These are phyloP conservation scores for Leptinotarsa juncta DNA, from an alignment of 2,888 invertebrate genomes.

Conservation along the genomic window DNA sequence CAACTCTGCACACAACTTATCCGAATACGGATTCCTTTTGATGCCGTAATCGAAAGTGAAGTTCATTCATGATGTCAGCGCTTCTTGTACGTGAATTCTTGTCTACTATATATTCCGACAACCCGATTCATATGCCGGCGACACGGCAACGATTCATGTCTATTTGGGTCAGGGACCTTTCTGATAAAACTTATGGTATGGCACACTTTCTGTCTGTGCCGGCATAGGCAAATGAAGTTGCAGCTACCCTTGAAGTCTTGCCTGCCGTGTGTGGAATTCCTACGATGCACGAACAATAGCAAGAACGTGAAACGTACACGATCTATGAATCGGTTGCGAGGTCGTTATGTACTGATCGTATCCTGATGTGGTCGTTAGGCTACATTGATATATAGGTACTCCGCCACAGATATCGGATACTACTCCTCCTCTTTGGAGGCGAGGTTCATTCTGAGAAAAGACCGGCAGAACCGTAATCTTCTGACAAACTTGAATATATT, in stretches of 20 bases:
- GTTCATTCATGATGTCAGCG: conserved; percentile 49
- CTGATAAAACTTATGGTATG: conserved; percentile 51
- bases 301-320: conserved; percentile 35
- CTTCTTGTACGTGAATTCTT: conserved; percentile 47
- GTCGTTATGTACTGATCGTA: conserved; percentile 16
- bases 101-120: conserved; percentile 44
- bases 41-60: conserved; percentile 51
- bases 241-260: conserved; percentile 31
- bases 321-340: conserved; percentile 24
- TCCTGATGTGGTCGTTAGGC: conserved; percentile 5
- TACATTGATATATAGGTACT: background rate
- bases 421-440: background rate
- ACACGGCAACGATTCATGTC: conserved; percentile 47
- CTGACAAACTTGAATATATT: no score
- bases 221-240: conserved; percentile 43
- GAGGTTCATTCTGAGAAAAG: background rate
- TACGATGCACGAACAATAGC: conserved; percentile 31
- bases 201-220: conserved; percentile 39
- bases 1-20: conserved; percentile 42
- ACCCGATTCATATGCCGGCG: conserved; percentile 47
- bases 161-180: conserved; percentile 56
- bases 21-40: conserved; percentile 53
- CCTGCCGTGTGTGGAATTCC: conserved; percentile 32
- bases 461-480: background rate
- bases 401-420: background rate